Evolutionary conservation across 2,888 invertebrate species (phyloP), one percentile per base, ranked within the genome.

Genomic region (Calephelis perditalis): DNA sequence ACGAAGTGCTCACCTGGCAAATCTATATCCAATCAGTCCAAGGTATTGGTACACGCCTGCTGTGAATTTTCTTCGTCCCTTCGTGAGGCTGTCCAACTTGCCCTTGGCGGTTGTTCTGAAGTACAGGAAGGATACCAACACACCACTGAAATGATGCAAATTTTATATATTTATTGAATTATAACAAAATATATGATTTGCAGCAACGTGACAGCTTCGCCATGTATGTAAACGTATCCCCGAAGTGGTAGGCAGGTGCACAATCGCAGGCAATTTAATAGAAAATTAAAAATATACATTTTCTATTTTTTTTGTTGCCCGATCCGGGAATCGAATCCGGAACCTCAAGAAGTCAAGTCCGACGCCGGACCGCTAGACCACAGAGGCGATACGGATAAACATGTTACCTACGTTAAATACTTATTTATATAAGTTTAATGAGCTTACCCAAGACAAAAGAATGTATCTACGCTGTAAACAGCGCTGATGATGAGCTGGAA

Each of bases 81-180:
- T 93, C 56, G 94, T 92, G 55, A 94, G 84, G 62, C 88, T 82
- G 70, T 95, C 95, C 65, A 96, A 82, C 73, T 93, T 94, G 59
- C 95, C 95, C 75, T 94, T 95, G 11, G 94, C 93, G 75, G 94
- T 94, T 1, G 95, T 95, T 44, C 96, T 93, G 86, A 96, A 96
- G 82, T 96, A 97, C 57, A 97, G 91, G 81, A 95, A 97, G n/a
- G 96, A 93, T 7, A 96, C 96, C 70, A 97, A 86, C 74, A 96
- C 92, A 8, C 96, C 96, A 67, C 96, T 96, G 78, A 12, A 56
- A 10, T 44, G 3, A 47, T 8, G 26, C 26, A 40, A 8, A 40
- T 40, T 6, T 40, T 7, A 40, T 40, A 40, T 40, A 40, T 7
- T 37, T 7, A 26, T 26, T 26, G 26, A 26, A 26, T 26, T 26